Evolutionary conservation across 2,888 invertebrate species (phyloP).

Genomic region (Leucoma salicis): DNA sequence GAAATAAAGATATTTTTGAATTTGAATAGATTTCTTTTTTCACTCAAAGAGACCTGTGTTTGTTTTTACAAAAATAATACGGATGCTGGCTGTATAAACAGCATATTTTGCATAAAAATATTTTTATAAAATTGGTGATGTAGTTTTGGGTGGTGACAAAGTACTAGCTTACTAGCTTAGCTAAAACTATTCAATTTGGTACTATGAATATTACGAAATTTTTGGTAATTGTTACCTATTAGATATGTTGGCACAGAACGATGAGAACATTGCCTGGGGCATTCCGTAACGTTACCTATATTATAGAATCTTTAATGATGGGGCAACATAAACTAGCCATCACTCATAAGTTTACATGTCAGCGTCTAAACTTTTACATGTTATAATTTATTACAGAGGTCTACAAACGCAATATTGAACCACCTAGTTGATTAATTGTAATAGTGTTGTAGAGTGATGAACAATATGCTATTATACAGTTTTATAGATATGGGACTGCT

Average conservation of each 20-base stretch:
- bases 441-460: neutral
- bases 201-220: too few relatives aligned
- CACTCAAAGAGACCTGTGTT: too few relatives aligned
- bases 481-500: neutral
- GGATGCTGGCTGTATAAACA: too few relatives aligned
- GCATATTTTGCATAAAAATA: too few relatives aligned
- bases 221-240: too few relatives aligned
- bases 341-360: conserved; percentile 29
- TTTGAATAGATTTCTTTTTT: too few relatives aligned
- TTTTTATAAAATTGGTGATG: too few relatives aligned
- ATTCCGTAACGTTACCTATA: conserved; percentile 8
- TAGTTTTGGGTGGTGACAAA: too few relatives aligned
- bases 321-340: conserved; percentile 22
- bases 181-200: too few relatives aligned
- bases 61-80: too few relatives aligned
- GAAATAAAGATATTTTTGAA: too few relatives aligned
- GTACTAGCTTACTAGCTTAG: too few relatives aligned
- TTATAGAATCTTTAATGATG: conserved; percentile 22
- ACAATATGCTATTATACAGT: neutral
- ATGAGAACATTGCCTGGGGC: conserved; percentile 15
- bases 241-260: neutral
- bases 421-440: neutral
- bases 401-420: neutral
- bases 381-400: conserved; percentile 14
- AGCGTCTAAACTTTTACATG: conserved; percentile 14